Percentiles rank a stretch among this genome's conserved stretches.
phyloP scores from a whole-genome alignment of 1,140 invertebrate species.

The Zaprionus ghesquierei region DNA sequence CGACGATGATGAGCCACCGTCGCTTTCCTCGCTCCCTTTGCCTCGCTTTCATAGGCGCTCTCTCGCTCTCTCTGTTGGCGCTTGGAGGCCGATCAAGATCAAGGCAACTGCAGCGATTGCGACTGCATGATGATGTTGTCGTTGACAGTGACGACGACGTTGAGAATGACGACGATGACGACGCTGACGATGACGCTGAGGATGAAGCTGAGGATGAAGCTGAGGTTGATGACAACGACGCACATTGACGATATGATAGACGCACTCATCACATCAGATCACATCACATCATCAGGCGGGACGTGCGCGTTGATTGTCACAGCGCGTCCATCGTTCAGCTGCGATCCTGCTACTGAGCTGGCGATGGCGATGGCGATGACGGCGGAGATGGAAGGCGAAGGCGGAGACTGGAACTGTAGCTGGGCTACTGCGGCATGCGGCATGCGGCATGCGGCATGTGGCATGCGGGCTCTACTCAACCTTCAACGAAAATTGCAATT shows the following conservation, averaged over 20 bases:
- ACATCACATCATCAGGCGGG: conserved; percentile 74
- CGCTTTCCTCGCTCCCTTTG: not conserved
- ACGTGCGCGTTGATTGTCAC: conserved; percentile 79
- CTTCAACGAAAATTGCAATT: conserved; percentile 76
- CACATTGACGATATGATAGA: conserved; percentile 79
- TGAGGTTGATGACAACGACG: conserved; percentile 42
- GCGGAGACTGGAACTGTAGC: conserved; percentile 25
- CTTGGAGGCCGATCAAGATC: conserved; percentile 60
- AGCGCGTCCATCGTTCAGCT: conserved; percentile 42
- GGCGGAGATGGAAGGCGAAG: not conserved
- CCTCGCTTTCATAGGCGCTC: not conserved
- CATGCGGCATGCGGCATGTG: conserved; percentile 18
- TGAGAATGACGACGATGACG: conserved; percentile 20
- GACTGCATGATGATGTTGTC: conserved; percentile 71
- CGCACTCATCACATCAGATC: conserved; percentile 80
- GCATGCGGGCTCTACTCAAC: conserved; percentile 63
- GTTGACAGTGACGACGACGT: conserved; percentile 40
- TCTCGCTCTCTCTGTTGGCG: not conserved
- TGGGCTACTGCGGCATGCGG: conserved; percentile 11
- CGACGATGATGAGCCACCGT: conserved; percentile 60
- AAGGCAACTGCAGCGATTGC: conserved; percentile 54
- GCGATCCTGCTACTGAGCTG: conserved; percentile 47
- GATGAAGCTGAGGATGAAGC: conserved; percentile 9
- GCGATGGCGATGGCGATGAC: conserved; percentile 1
- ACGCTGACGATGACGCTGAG: conserved; percentile 56